Conservation (phyloP, 2,113 vertebrate species). For the Prietella phreatophila region DNA sequence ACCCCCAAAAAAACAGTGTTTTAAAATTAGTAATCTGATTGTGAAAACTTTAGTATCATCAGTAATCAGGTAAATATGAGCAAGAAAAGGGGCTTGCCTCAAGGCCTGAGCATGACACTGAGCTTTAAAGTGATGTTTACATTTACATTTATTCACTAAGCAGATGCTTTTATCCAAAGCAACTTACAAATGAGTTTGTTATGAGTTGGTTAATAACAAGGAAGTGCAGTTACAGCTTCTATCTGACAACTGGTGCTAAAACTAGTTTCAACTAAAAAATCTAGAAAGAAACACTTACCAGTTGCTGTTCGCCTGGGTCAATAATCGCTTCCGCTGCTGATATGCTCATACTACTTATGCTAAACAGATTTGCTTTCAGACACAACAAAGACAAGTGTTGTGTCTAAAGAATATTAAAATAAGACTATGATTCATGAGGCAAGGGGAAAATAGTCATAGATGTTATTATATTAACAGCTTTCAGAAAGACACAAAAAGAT, state of each 20-base stretch:
- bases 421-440: not conserved
- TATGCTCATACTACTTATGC: not conserved
- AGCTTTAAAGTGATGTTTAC: not conserved
- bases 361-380: constrained; percentile 17
- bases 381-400: not conserved
- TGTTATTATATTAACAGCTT: not conserved
- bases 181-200: too few species aligned
- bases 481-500: not conserved
- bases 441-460: not conserved
- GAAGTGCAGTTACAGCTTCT: too few species aligned
- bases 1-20: not conserved
- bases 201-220: too few species aligned
- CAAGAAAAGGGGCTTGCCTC: not conserved
- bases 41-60: not conserved
- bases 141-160: too few species aligned
- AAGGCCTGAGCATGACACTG: not conserved
- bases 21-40: not conserved
- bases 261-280: too few species aligned
- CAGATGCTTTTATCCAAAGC: too few species aligned
- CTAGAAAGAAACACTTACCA: too few species aligned
- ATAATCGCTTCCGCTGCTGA: not conserved
- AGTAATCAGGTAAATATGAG: not conserved
- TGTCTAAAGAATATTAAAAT: constrained; percentile 9
- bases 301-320: too few species aligned
- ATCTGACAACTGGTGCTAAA: too few species aligned